A percentile compares a stretch with the other conserved stretches of the same genome.
phyloP scores from a whole-genome alignment of 2,888 invertebrate genomes.

The Anodontia alba region DNA sequence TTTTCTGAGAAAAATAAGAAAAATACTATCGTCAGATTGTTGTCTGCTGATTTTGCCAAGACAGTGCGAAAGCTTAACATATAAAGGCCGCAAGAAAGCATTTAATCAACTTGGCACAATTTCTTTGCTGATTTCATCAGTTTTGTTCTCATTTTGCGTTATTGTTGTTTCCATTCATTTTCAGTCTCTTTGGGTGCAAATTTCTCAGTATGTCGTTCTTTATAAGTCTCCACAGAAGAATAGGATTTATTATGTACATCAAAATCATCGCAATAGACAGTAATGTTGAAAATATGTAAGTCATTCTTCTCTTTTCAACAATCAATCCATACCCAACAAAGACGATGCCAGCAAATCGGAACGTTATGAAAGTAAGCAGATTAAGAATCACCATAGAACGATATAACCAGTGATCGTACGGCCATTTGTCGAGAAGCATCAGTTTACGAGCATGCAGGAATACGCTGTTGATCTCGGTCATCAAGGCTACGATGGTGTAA shows the following conservation, averaged over 20 bases:
- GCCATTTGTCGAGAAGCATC: constrained; percentile 68
- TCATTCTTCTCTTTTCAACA: constrained; percentile 55
- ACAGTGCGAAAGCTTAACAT: too few relatives aligned
- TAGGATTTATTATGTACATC: constrained; percentile 70
- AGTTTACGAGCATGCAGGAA: constrained; percentile 79
- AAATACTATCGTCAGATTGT: too few relatives aligned
- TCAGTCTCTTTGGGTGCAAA: neutral
- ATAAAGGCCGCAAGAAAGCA: too few relatives aligned
- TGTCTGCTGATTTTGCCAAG: too few relatives aligned
- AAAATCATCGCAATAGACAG: constrained; percentile 63
- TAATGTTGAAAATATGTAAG: constrained; percentile 49
- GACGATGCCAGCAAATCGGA: constrained; percentile 63
- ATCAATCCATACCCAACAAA: constrained; percentile 58
- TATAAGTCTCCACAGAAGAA: constrained; percentile 75
- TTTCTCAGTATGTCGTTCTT: constrained; percentile 71
- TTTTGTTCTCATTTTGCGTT: neutral
- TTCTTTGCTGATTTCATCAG: too few relatives aligned
- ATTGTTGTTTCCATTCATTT: neutral
- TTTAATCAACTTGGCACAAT: too few relatives aligned
- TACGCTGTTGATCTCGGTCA: constrained; percentile 77
- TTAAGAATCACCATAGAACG: constrained; percentile 66
- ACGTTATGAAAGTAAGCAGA: constrained; percentile 72
- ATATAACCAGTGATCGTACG: constrained; percentile 69
- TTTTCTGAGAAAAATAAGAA: too few relatives aligned
- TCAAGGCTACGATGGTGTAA: constrained; percentile 73